A percentile compares a stretch with the other conserved stretches of the same genome.
Conservation (phyloP, 2,113 vertebrate species). For the Lichenostomus cassidix region DNA sequence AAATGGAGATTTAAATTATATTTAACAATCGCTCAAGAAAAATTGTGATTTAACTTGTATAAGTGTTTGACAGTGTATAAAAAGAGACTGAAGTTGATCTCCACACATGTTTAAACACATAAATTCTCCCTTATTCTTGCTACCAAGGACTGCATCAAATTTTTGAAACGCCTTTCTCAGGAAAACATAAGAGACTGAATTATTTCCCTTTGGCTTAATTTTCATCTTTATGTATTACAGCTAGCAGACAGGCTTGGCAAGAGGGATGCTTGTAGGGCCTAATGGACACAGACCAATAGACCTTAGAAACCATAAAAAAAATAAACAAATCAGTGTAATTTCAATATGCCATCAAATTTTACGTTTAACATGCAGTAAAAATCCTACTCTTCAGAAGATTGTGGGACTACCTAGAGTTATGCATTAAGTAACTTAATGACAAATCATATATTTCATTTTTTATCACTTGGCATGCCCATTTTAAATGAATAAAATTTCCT, state of each 20-base stretch:
- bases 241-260: background rate
- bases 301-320: background rate
- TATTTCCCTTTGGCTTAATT: background rate
- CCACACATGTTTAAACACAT: background rate
- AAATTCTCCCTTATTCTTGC: background rate
- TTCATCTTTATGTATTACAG: background rate
- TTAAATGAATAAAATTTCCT: background rate
- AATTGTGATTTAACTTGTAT: rapidly evolving
- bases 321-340: background rate
- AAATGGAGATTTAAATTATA: background rate
- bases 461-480: background rate
- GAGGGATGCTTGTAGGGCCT: background rate
- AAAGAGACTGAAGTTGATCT: background rate
- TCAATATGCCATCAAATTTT: background rate
- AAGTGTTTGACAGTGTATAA: background rate
- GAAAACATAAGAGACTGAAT: background rate
- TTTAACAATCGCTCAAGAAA: background rate
- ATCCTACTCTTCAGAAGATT: background rate
- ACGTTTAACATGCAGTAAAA: background rate
- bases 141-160: background rate
- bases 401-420: background rate
- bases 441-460: background rate
- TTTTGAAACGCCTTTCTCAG: background rate
- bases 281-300: background rate
- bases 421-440: background rate